These are phyloP conservation scores for Morpho achilles DNA, from an alignment of 2,888 invertebrate species.

Conservation along the genomic window DNA sequence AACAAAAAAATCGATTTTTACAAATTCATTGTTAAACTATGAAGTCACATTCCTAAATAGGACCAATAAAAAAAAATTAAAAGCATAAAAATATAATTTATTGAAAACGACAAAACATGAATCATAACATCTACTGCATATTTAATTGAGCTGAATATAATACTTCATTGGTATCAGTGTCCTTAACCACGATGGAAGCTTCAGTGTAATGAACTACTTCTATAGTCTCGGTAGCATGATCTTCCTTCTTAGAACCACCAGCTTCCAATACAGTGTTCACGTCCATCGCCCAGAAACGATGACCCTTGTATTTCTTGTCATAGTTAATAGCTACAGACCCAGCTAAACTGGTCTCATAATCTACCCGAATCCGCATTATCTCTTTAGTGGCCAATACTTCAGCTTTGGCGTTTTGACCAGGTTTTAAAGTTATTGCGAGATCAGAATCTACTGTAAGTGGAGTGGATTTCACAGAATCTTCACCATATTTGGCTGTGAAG, in stretches of 20 bases:
- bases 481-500: constrained; percentile 32
- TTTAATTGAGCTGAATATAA: constrained; percentile 9
- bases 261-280: constrained; percentile 33
- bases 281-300: constrained; percentile 43
- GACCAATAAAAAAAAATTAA: not conserved
- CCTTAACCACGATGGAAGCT: constrained; percentile 26
- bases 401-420: constrained; percentile 34
- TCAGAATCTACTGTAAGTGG: constrained; percentile 30
- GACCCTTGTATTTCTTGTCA: constrained; percentile 31
- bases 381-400: constrained; percentile 35
- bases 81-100: constrained; percentile 4
- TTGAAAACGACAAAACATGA: not conserved
- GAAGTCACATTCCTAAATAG: too few species aligned
- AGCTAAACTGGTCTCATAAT: constrained; percentile 36
- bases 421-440: constrained; percentile 32
- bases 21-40: too few species aligned
- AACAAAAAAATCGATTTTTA: too few species aligned
- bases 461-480: constrained; percentile 22
- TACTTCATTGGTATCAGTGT: constrained; percentile 8
- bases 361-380: constrained; percentile 35
- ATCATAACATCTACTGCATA: not conserved
- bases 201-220: constrained; percentile 35
- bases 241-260: constrained; percentile 24
- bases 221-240: constrained; percentile 33
- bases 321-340: constrained; percentile 41